phyloP scores from a whole-genome alignment of 30 jellyfish, hydroid and myxozoan genomes.

The Aurelia aurita complex sp. Pacific region DNA sequence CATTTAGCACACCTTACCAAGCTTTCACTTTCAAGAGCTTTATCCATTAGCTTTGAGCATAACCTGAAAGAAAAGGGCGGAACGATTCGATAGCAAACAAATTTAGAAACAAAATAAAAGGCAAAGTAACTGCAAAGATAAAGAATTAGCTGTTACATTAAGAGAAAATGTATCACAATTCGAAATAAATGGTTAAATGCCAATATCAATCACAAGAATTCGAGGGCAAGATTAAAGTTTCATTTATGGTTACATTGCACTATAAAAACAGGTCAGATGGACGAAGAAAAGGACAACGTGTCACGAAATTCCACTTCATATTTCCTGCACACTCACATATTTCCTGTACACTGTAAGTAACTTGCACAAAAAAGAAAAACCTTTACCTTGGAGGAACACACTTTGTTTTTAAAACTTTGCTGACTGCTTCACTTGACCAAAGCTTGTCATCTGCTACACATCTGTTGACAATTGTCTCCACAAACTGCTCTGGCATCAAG shows the following conservation, averaged over 20 bases:
- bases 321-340: no score
- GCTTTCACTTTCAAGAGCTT: background rate
- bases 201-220: no score
- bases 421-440: conserved; percentile 22
- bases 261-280: no score
- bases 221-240: no score
- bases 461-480: conserved; percentile 22
- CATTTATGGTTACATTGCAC: no score
- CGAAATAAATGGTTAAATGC: no score
- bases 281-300: no score
- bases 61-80: background rate
- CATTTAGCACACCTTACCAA: background rate
- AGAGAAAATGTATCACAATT: background rate
- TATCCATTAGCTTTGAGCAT: conserved; percentile 1
- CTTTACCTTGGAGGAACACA: conserved; percentile 40
- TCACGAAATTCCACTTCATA: no score
- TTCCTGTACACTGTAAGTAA: no score
- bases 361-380: background rate
- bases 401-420: background rate
- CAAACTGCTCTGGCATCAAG: conserved; percentile 35
- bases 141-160: background rate
- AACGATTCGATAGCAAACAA: background rate
- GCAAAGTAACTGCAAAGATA: background rate
- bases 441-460: conserved; percentile 14
- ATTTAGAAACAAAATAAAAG: background rate